phyloP scores from a whole-genome alignment of 2,113 vertebrate genomes.

The Ceuthmochares aereus region DNA sequence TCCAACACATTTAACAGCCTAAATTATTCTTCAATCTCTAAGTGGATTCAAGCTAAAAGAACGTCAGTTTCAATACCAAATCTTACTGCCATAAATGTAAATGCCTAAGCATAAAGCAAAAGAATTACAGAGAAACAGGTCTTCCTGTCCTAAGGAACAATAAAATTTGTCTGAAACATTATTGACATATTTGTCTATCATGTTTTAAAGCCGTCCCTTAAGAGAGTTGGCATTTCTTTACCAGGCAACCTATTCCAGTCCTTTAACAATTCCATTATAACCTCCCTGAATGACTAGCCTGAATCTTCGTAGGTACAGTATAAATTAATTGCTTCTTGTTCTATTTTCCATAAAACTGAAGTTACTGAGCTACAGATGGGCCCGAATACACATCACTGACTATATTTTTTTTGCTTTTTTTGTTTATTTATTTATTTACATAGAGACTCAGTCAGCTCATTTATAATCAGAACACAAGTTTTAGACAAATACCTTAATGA shows the following conservation, averaged over 20 bases:
- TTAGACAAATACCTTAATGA: background rate
- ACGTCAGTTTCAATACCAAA: background rate
- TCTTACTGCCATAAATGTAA: background rate
- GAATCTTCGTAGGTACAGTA: background rate
- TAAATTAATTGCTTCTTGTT: background rate
- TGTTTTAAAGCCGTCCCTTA: background rate
- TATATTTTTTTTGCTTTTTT: background rate
- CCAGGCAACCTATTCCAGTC: background rate
- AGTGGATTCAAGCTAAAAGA: accelerated
- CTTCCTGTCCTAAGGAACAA: background rate
- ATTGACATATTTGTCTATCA: background rate
- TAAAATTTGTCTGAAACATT: background rate
- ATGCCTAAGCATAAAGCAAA: background rate
- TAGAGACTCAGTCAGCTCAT: background rate
- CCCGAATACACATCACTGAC: background rate
- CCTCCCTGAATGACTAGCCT: background rate
- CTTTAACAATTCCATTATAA: background rate
- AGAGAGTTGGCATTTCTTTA: background rate
- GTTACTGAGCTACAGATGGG: background rate
- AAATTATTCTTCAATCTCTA: background rate
- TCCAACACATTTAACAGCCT: background rate
- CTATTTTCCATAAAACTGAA: background rate
- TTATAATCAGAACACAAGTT: background rate
- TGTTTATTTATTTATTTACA: background rate
- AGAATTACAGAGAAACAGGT: background rate